Base-by-base conservation (phyloP, 2,888 invertebrate genomes). In the Eucriotettix oculatus region DNA sequence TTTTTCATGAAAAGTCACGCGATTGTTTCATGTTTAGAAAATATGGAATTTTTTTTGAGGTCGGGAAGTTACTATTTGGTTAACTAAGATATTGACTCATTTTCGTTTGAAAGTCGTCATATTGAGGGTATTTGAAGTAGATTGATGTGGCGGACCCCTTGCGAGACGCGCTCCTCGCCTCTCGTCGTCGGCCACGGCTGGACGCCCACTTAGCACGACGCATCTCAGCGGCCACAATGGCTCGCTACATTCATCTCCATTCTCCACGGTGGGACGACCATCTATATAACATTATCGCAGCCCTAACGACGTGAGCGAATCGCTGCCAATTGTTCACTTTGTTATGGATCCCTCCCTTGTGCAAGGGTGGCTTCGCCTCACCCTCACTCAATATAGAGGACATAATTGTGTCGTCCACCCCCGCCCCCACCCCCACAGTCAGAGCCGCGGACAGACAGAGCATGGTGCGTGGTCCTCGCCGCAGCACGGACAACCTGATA, bases 271-370 rank as follows among this genome's bases (percentile, higher is more conserved):
- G 29, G 29, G 29, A 29, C 29, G 29, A 29, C 29, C 29, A 29
- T 29, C 29, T 29, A 56, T 42, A 40, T 56, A 42, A 42, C 43
- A 56, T 56, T 56, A 54, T 54, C 54, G 54, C 54, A 54, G 52
- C 56, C 56, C 59, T n/a, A n/a, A n/a, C 40, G 54, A 16, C 17
- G 42, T 17, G 55, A 16, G 10, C 54, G 60, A 57, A 60, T 58
- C 61, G 48, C 54, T 52, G 55, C 58, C 61, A 58, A 61, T 58
- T 61, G 61, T 55, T 57, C 61, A 61, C 61, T 61, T 61, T 58
- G 60, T 55, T 61, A 61, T 52, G 52, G 40, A 58, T 61, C 61
- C 58, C 61, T 48, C 14, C 29, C 29, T 29, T 29, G 3, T 29
- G 48, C 48, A 52, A 56, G 60, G 60, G 48, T 57, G 16, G 43